Conservation (phyloP, 2,888 invertebrate genomes). For the Deilephila porcellus region DNA sequence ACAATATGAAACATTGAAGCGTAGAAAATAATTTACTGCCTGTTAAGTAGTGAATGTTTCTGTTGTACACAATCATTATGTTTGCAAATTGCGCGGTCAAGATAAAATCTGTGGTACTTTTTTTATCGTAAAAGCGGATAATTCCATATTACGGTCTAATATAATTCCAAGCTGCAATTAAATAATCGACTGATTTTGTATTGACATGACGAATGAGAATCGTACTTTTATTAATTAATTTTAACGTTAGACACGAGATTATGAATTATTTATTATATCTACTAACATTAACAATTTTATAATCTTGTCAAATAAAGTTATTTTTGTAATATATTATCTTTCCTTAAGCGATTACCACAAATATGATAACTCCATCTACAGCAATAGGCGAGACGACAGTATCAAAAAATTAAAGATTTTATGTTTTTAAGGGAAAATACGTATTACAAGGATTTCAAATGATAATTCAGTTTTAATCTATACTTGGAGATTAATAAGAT, state of each 20-base stretch:
- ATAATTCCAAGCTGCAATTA: neutral
- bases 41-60: neutral
- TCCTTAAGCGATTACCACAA: neutral
- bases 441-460: too few relatives aligned
- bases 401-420: too few relatives aligned
- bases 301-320: conserved; percentile 12
- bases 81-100: neutral
- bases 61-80: neutral
- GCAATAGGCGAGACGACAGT: too few relatives aligned
- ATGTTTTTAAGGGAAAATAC: too few relatives aligned
- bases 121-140: neutral
- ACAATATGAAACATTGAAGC: neutral
- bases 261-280: conserved; percentile 19
- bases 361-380: too few relatives aligned
- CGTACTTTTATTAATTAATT: neutral
- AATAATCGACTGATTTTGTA: conserved; percentile 11
- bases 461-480: too few relatives aligned
- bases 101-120: neutral
- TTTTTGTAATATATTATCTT: neutral
- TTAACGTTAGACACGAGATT: neutral
- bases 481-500: too few relatives aligned
- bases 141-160: neutral
- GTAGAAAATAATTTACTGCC: neutral
- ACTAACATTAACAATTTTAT: conserved; percentile 11
- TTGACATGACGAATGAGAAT: conserved; percentile 1